These are phyloP conservation scores for Pangasius macronema DNA, from an alignment of 2,797 vertebrate genomes.

Conservation along the genomic window DNA sequence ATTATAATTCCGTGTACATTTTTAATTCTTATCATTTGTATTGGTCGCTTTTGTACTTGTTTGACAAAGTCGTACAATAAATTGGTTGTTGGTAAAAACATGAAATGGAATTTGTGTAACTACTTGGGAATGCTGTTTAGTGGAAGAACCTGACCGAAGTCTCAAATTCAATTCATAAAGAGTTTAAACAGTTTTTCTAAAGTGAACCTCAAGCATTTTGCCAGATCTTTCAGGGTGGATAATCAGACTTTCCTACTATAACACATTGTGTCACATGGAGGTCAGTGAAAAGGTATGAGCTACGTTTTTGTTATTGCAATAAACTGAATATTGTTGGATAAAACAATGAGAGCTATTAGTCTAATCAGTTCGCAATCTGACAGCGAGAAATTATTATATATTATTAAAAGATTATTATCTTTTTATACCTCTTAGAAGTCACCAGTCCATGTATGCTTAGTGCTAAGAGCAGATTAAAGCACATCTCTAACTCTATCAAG, in stretches of 20 bases:
- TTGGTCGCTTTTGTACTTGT: slow-evolving; percentile 44
- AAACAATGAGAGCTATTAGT: not conserved
- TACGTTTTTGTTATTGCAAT: not conserved
- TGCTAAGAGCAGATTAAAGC: not conserved
- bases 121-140: not conserved
- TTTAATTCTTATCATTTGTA: slow-evolving; percentile 7
- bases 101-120: not conserved
- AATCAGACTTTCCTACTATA: too few species aligned
- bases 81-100: slow-evolving; percentile 24
- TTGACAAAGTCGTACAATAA: slow-evolving; percentile 37
- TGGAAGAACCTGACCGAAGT: not conserved
- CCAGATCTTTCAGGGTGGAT: not conserved
- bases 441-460: not conserved
- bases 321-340: not conserved
- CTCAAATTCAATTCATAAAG: not conserved
- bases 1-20: not conserved
- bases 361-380: not conserved
- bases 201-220: not conserved
- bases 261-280: not conserved
- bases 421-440: not conserved
- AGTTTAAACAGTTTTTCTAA: not conserved
- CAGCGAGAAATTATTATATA: not conserved
- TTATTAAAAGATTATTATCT: not conserved
- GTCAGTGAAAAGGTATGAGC: not conserved
- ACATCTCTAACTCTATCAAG: not conserved